Evolutionary conservation across 2,888 invertebrate species (phyloP).

Genomic region (Nematopogon swammerdamellus): DNA sequence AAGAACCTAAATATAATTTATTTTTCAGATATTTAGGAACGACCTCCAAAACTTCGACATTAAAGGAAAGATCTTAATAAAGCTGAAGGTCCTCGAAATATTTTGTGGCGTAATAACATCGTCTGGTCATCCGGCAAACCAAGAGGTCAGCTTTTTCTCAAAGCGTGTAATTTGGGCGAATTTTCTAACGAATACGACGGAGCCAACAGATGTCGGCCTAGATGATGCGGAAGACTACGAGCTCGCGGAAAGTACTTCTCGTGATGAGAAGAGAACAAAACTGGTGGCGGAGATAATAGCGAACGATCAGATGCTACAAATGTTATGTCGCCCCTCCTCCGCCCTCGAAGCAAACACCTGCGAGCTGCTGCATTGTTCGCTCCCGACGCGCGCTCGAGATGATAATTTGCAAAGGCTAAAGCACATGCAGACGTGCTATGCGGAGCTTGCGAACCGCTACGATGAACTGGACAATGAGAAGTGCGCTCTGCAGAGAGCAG

Average conservation of each 20-base stretch:
- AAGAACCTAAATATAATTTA: too few species aligned
- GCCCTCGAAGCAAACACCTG: too few species aligned
- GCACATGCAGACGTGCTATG: conserved; percentile 33
- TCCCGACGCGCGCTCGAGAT: conserved; percentile 1
- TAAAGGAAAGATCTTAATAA: conserved; percentile 41
- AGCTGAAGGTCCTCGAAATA: conserved; percentile 42
- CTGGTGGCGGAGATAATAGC: not conserved
- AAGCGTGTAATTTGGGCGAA: too few species aligned
- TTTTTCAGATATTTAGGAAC: conserved; percentile 33
- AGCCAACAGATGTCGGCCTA: conserved; percentile 12
- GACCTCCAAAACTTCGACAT: conserved; percentile 35
- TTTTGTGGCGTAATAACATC: conserved; percentile 30
- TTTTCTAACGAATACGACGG: conserved; percentile 17
- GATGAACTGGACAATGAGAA: conserved; percentile 28
- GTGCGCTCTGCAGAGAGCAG: too few species aligned
- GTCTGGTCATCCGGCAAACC: not conserved
- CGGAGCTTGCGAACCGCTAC: conserved; percentile 34
- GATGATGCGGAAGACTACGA: not conserved
- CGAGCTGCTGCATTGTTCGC: too few species aligned
- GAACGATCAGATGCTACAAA: not conserved
- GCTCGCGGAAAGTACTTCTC: too few species aligned
- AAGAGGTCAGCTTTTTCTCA: too few species aligned
- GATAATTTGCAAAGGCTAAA: conserved; percentile 37
- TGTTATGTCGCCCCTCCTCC: too few species aligned
- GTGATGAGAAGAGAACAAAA: not conserved